These are phyloP conservation scores for Hedya salicella DNA, from an alignment of 2,888 invertebrate species.

Conservation along the genomic window DNA sequence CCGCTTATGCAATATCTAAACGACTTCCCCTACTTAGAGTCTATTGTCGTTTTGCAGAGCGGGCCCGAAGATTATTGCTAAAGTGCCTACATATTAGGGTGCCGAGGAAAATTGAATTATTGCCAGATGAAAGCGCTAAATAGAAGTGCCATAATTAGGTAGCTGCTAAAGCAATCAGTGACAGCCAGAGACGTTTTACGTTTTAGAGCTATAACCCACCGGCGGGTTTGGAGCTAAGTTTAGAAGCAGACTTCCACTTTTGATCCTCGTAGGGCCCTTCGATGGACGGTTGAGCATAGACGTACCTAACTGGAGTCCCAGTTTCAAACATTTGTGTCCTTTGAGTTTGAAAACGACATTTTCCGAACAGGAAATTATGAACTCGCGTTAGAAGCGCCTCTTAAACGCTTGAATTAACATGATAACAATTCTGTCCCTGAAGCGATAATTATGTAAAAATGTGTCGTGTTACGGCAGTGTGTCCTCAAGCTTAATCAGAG, in stretches of 20 bases:
- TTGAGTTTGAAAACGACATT: conserved; percentile 1
- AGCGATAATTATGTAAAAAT: conserved; percentile 38
- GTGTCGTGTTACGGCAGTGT: conserved; percentile 40
- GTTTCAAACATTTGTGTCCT: neutral
- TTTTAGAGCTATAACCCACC: conserved; percentile 35
- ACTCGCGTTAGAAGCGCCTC: conserved; percentile 4
- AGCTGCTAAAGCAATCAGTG: conserved; percentile 61
- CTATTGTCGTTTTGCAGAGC: conserved; percentile 19
- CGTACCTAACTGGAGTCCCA: neutral
- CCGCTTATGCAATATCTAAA: conserved; percentile 21
- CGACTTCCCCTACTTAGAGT: conserved; percentile 3
- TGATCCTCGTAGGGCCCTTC: conserved; percentile 18
- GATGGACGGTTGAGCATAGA: conserved; percentile 9
- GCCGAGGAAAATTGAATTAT: conserved; percentile 50
- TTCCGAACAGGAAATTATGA: conserved; percentile 2
- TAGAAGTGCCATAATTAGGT: conserved; percentile 57
- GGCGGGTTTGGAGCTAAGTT: conserved; percentile 15
- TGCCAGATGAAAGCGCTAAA: conserved; percentile 56
- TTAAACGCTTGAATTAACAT: conserved; percentile 11
- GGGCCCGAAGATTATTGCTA: conserved; percentile 37
- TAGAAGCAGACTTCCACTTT: conserved; percentile 12
- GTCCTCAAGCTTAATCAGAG: conserved; percentile 50
- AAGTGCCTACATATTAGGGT: conserved; percentile 46
- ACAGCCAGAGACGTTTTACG: conserved; percentile 44
- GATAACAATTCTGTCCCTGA: conserved; percentile 14